Conservation (phyloP, 2,888 invertebrate species). For the Orthosia gracilis region DNA sequence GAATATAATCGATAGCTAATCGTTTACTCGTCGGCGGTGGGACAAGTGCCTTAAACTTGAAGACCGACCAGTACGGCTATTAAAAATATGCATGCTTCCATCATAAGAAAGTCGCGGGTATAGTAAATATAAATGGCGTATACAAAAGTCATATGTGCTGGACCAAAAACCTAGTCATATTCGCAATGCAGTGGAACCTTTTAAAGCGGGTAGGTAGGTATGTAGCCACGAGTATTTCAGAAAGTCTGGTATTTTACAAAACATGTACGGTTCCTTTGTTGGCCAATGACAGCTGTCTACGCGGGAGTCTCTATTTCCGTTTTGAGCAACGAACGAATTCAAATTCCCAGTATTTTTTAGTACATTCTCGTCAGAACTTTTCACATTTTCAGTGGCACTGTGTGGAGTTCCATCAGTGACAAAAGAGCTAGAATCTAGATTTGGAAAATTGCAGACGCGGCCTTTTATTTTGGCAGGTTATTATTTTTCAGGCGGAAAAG, state of each 20-base stretch:
- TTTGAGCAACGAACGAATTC: conserved; percentile 8
- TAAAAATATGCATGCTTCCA: no score
- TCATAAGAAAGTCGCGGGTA: no score
- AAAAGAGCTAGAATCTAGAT: background rate
- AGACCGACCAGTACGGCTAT: no score
- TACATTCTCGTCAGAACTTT: background rate
- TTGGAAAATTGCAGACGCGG: background rate
- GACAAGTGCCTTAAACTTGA: no score
- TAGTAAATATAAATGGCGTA: no score
- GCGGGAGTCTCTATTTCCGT: conserved; percentile 49
- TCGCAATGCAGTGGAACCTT: background rate
- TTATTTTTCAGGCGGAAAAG: background rate
- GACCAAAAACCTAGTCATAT: background rate
- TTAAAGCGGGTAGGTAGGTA: background rate
- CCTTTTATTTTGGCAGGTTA: background rate
- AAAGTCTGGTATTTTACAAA: conserved; percentile 6
- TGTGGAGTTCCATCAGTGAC: background rate
- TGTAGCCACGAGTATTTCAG: background rate
- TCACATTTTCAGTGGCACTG: background rate
- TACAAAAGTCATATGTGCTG: background rate
- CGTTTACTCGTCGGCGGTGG: no score
- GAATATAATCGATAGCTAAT: no score
- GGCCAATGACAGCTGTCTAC: conserved; percentile 43
- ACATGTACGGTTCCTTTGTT: conserved; percentile 38
- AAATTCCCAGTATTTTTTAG: background rate